These are phyloP conservation scores for Triplophysa tibetana DNA, from an alignment of 2,113 vertebrate genomes.

Conservation along the genomic window DNA sequence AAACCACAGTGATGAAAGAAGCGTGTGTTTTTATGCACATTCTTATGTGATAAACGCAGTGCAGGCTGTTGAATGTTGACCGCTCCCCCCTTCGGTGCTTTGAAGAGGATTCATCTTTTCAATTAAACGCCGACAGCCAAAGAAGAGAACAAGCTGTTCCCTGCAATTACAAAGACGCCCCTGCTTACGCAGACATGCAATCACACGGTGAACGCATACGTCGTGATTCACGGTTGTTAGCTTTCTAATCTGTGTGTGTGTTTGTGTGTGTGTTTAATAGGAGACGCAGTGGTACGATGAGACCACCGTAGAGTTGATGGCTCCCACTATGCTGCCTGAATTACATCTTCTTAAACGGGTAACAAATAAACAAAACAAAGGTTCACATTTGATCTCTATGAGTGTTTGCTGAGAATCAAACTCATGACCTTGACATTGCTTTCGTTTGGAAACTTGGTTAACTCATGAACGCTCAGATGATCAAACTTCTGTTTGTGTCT, in stretches of 20 bases:
- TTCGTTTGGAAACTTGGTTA: no score
- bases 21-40: not conserved
- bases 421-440: not conserved
- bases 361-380: not conserved
- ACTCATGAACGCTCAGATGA: not conserved
- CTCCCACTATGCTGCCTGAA: slow-evolving; percentile 92
- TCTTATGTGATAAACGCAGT: not conserved
- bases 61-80: slow-evolving; percentile 31
- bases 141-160: slow-evolving; percentile 40
- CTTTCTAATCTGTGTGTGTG: not conserved
- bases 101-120: slow-evolving; percentile 24
- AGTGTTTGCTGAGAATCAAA: not conserved
- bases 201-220: slow-evolving; percentile 3
- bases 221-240: not conserved
- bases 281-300: slow-evolving; percentile 92
- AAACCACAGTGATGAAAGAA: not conserved
- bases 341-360: slow-evolving; percentile 88
- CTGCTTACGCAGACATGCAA: slow-evolving; percentile 27
- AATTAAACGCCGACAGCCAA: slow-evolving; percentile 27
- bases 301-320: slow-evolving; percentile 93
- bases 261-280: slow-evolving; percentile 64
- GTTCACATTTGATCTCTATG: no score
- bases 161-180: slow-evolving; percentile 36
- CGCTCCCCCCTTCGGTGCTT: not conserved
- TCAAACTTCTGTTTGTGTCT: slow-evolving; percentile 46